Evolutionary conservation across 2,888 invertebrate genomes (phyloP).

Genomic region (Cepaea hortensis): DNA sequence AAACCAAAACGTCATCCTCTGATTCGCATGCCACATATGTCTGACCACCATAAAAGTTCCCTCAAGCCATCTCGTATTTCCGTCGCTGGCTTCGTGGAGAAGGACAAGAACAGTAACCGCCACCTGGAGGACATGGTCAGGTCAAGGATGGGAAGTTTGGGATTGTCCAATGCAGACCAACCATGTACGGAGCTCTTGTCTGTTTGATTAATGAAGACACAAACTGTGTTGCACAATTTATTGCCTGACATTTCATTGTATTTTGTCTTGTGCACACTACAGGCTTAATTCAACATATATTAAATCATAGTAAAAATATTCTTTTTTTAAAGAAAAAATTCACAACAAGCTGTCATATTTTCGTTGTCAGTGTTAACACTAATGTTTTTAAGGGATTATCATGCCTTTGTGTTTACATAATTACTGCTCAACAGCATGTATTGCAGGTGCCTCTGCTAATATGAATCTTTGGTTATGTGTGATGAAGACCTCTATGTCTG

Average conservation of each 20-base stretch:
- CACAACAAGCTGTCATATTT: too few relatives aligned
- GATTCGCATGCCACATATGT: neutral
- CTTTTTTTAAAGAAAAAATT: too few relatives aligned
- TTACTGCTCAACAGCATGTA: too few relatives aligned
- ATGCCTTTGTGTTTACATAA: too few relatives aligned
- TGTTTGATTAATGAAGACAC: neutral
- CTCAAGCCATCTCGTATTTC: conserved; percentile 29
- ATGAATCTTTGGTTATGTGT: too few relatives aligned
- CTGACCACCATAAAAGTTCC: neutral
- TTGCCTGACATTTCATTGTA: too few relatives aligned
- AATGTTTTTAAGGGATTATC: too few relatives aligned
- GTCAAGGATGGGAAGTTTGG: conserved; percentile 52
- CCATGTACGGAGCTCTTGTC: conserved; percentile 47
- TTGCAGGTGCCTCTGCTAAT: too few relatives aligned
- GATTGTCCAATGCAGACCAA: conserved; percentile 42
- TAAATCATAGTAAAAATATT: too few relatives aligned
- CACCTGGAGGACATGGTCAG: conserved; percentile 52
- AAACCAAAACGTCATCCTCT: neutral
- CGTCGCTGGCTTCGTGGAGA: conserved; percentile 41
- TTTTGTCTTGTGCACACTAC: neutral
- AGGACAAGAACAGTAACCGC: conserved; percentile 44
- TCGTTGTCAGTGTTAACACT: too few relatives aligned
- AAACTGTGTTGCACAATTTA: too few relatives aligned
- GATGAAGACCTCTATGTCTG: too few relatives aligned
- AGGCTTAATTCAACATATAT: neutral